Conservation (phyloP, 1,140 invertebrate species). For the Bombus haemorrhoidalis region DNA sequence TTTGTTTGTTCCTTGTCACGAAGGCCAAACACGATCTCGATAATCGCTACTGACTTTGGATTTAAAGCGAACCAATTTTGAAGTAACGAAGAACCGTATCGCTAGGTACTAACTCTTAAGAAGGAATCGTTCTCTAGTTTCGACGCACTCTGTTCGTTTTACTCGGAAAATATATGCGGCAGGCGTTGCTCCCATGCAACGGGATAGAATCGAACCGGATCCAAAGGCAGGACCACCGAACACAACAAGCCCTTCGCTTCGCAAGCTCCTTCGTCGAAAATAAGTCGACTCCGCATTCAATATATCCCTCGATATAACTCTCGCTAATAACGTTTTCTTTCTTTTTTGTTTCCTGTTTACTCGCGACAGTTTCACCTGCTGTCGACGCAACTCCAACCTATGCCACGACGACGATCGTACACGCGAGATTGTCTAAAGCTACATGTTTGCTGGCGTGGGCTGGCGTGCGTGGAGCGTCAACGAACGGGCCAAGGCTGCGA, state of each 20-base stretch:
- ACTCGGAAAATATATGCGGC: slow-evolving; percentile 49
- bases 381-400: slow-evolving; percentile 27
- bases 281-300: not conserved
- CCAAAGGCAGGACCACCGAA: slow-evolving; percentile 38
- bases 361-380: not conserved
- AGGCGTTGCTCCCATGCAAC: slow-evolving; percentile 8
- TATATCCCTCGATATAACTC: not conserved
- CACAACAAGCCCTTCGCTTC: not conserved
- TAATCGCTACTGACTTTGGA: slow-evolving; percentile 30
- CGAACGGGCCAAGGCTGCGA: slow-evolving; percentile 23
- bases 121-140: slow-evolving; percentile 30
- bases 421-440: slow-evolving; percentile 64
- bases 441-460: slow-evolving; percentile 11
- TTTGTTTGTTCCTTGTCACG: not conserved
- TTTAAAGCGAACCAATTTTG: slow-evolving; percentile 46
- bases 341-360: not conserved
- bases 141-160: slow-evolving; percentile 27
- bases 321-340: not conserved
- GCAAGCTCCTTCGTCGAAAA: too few species aligned
- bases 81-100: slow-evolving; percentile 52
- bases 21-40: slow-evolving; percentile 36
- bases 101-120: slow-evolving; percentile 41
- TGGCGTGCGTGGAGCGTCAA: slow-evolving; percentile 28
- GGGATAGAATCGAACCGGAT: slow-evolving; percentile 18
- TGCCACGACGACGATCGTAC: slow-evolving; percentile 19